Percentiles rank a stretch among this genome's conserved stretches.
Evolutionary conservation across 1,140 invertebrate species (phyloP).

Genomic region (Laupala kohalensis): DNA sequence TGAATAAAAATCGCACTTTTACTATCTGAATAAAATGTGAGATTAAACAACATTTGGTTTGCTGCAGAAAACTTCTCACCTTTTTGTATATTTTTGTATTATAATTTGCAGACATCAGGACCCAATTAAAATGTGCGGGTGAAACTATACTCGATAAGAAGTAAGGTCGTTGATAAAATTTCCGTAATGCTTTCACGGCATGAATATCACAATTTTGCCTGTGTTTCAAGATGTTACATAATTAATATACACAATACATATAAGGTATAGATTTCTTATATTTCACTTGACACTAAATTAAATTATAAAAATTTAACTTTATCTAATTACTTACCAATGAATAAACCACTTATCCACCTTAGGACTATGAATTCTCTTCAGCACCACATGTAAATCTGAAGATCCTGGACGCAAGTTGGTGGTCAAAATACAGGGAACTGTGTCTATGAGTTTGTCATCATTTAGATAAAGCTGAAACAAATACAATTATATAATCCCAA

Average conservation of each 20-base stretch:
- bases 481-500: no score
- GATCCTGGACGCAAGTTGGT: conserved; percentile 52
- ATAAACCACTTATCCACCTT: conserved; percentile 63
- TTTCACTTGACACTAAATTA: no score
- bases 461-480: conserved; percentile 23
- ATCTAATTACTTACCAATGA: conserved; percentile 46
- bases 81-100: conserved; percentile 55
- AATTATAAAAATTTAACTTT: background rate
- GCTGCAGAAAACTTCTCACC: no score
- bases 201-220: conserved; percentile 69
- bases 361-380: conserved; percentile 46
- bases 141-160: conserved; percentile 61
- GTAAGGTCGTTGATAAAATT: conserved; percentile 56
- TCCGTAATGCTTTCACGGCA: conserved; percentile 55
- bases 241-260: no score
- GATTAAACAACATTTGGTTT: no score
- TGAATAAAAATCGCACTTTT: conserved; percentile 17
- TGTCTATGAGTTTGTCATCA: conserved; percentile 44
- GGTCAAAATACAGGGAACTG: conserved; percentile 52
- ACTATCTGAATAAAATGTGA: no score
- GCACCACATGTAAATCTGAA: conserved; percentile 48
- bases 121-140: conserved; percentile 65
- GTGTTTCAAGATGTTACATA: background rate
- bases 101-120: conserved; percentile 64
- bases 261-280: no score